Conservation (phyloP, 2,797 vertebrate genomes). For the Acanthurus leucopareius region DNA sequence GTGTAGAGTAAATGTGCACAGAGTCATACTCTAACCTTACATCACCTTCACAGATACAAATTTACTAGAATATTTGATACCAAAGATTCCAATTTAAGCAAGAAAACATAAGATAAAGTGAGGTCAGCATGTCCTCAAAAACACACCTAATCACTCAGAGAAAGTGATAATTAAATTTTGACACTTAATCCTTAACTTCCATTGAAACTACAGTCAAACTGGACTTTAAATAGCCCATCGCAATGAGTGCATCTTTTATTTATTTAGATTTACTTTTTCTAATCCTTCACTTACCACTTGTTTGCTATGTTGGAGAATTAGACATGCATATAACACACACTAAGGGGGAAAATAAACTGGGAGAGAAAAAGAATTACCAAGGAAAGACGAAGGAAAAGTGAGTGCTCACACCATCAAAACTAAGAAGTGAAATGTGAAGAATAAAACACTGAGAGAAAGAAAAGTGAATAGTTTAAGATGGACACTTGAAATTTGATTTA, state of each 20-base stretch:
- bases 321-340: background rate
- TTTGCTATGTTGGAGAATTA: background rate
- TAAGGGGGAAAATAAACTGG: no score
- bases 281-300: background rate
- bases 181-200: background rate
- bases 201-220: background rate
- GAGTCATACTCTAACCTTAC: background rate
- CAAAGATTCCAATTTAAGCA: background rate
- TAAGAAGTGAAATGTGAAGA: background rate
- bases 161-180: conserved; percentile 4
- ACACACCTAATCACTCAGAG: background rate
- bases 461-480: background rate
- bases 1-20: background rate
- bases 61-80: background rate
- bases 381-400: no score
- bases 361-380: no score
- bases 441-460: background rate
- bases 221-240: background rate
- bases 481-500: background rate
- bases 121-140: conserved; percentile 1
- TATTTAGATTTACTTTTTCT: background rate
- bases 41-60: background rate
- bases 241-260: background rate
- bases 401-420: no score
- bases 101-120: background rate